Conservation (phyloP, 92 coral and sea anemone species). For the Hydrozoanthus gracilis region DNA sequence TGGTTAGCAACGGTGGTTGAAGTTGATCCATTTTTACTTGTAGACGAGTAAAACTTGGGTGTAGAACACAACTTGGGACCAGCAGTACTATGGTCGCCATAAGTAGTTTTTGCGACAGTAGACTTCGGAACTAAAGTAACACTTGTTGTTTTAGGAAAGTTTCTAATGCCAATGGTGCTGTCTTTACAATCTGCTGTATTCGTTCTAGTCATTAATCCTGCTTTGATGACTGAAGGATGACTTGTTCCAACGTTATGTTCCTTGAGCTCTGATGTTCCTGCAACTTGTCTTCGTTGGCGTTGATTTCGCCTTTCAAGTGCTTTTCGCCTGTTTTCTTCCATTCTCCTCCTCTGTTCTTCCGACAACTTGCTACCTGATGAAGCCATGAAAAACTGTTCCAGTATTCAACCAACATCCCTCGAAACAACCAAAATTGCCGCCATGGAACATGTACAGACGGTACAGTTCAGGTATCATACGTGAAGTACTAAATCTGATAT, state of each 20-base stretch:
- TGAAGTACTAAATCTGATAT: background rate
- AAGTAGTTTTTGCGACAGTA: background rate
- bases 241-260: background rate
- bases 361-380: slow-evolving; percentile 67
- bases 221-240: background rate
- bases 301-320: slow-evolving; percentile 94
- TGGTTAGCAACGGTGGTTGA: background rate
- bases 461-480: too few relatives aligned
- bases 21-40: background rate
- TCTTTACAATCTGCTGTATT: background rate
- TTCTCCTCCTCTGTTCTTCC: slow-evolving; percentile 86
- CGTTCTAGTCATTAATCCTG: background rate
- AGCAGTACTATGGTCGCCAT: background rate
- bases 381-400: slow-evolving; percentile 52
- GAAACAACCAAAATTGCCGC: slow-evolving; percentile 23
- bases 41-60: slow-evolving; percentile 1
- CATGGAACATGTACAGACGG: background rate
- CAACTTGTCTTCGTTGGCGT: slow-evolving; percentile 57
- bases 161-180: background rate
- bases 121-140: background rate
- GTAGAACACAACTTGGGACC: background rate
- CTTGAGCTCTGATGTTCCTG: background rate
- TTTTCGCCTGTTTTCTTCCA: slow-evolving; percentile 94
- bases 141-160: background rate
- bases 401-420: background rate